Evolutionary conservation across 2,797 vertebrate genomes (phyloP), one percentile per base, ranked within the genome.

Genomic region (Sebastes wilsoni): DNA sequence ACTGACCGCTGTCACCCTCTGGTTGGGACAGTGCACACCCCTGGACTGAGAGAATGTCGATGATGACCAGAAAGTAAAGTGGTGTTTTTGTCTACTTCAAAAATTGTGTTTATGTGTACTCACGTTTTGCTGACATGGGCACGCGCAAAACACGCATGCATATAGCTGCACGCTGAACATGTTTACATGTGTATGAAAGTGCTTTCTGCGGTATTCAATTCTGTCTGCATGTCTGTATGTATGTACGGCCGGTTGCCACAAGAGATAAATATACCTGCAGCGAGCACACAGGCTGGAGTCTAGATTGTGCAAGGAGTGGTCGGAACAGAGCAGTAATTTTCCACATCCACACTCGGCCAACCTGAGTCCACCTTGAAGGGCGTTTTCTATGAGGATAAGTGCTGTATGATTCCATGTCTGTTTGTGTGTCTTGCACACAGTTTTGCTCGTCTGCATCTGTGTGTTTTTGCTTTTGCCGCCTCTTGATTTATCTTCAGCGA

Each of bases 241-340:
- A 85, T 87, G 81, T 89, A 90, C 66, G 72, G 86, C 80, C 80
- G 25, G 12, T 86, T 75, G 77, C 94, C 94, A 88, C 91, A 90
- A 87, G 91, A 88, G 92, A 93, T 93, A 96, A 95, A 96, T 93
- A 95, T 93, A 95, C 94, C 93, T 94, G 94, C 84, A 55, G 59
- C 9, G 28, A 91, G 85, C 80, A 79, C 89, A 79, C 91, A 91
- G 79, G 81, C 90, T 83, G 14, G 60, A 92, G 91, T 88, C 94
- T 89, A 94, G 93, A 96, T 94, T 95, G 91, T 93, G 91, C 89
- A 94, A 90, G 85, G 85, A 85, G 78, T 83, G 83, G 90, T 91
- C 49, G 71, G 80, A 94, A 85, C 88, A 89, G 89, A 91, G 91
- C 89, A 91, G 95, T 96, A 94, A 94, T 95, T 96, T 96, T 96